Percentiles rank a stretch among this genome's conserved stretches.
Conservation (phyloP, 2,888 invertebrate genomes). For the Limnephilus auricula region DNA sequence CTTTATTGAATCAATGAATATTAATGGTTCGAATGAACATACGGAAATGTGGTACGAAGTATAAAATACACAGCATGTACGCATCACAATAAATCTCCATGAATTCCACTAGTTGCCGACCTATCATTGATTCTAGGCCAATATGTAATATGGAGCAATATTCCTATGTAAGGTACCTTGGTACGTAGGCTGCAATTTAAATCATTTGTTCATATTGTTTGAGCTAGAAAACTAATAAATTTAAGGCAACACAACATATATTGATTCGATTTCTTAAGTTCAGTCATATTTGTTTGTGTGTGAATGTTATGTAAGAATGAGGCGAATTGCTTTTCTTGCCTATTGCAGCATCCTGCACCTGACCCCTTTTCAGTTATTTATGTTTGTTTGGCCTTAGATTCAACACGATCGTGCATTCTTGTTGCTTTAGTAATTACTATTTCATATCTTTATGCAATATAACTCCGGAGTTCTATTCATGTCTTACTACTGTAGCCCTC, state of each 20-base stretch:
- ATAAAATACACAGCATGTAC: conserved; percentile 31
- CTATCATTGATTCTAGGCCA: conserved; percentile 7
- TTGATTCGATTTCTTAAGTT: neutral
- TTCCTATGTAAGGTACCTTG: neutral
- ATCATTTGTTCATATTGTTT: neutral
- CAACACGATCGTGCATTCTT: conserved; percentile 30
- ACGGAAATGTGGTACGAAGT: conserved; percentile 42
- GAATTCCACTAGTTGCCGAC: conserved; percentile 12
- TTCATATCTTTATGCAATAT: neutral
- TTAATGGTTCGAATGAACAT: conserved; percentile 51
- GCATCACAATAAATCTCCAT: conserved; percentile 57
- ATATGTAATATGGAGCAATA: neutral
- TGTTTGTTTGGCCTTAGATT: conserved; percentile 59
- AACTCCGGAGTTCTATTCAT: neutral
- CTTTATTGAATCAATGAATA: conserved; percentile 58
- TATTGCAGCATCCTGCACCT: conserved; percentile 60
- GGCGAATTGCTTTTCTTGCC: conserved; percentile 13
- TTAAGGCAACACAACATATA: neutral
- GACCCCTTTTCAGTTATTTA: conserved; percentile 63
- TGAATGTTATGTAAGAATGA: conserved; percentile 24
- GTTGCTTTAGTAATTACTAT: conserved; percentile 34
- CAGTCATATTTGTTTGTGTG: neutral
- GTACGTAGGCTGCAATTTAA: neutral
- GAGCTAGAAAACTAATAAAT: neutral
- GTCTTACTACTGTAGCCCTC: neutral